Percentiles rank a stretch among this genome's conserved stretches.
phyloP scores from a whole-genome alignment of 1,140 invertebrate genomes.

The Plutomurus gul region DNA sequence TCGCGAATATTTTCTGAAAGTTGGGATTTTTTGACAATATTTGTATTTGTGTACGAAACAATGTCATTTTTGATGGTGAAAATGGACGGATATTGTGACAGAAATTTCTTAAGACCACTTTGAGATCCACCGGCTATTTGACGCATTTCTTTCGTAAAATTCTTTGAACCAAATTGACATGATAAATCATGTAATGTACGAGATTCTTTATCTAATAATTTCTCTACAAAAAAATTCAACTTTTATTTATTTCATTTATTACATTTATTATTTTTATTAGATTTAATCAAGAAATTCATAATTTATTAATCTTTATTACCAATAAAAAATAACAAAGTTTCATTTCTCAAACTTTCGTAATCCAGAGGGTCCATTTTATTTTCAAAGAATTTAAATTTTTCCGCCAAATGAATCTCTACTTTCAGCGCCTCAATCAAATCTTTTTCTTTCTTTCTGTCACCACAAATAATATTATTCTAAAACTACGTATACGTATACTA shows the following conservation, averaged over 20 bases:
- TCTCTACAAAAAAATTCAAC: conserved; percentile 71
- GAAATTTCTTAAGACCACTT: conserved; percentile 87
- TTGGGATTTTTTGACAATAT: conserved; percentile 17
- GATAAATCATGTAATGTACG: conserved; percentile 93
- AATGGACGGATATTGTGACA: conserved; percentile 86
- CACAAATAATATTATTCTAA: too few relatives aligned
- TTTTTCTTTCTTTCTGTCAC: background rate
- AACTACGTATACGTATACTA: too few relatives aligned
- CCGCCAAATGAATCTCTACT: background rate
- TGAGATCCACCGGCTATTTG: conserved; percentile 93
- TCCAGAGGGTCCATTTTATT: conserved; percentile 83
- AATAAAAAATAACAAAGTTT: conserved; percentile 93
- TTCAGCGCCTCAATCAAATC: background rate
- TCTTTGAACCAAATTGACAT: conserved; percentile 94
- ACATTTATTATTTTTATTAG: background rate
- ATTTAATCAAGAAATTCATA: background rate
- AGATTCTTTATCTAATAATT: conserved; percentile 81
- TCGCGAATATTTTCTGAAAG: conserved; percentile 25
- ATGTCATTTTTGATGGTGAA: conserved; percentile 90
- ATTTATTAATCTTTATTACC: too few relatives aligned
- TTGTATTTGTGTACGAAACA: conserved; percentile 68
- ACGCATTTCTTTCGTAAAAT: conserved; percentile 92
- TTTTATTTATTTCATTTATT: background rate
- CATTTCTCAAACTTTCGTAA: conserved; percentile 89
- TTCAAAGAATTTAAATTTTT: background rate